A percentile compares a stretch with the other conserved stretches of the same genome.
phyloP scores from a whole-genome alignment of 2,888 invertebrate species.

The Parapristionchus giblindavisi region DNA sequence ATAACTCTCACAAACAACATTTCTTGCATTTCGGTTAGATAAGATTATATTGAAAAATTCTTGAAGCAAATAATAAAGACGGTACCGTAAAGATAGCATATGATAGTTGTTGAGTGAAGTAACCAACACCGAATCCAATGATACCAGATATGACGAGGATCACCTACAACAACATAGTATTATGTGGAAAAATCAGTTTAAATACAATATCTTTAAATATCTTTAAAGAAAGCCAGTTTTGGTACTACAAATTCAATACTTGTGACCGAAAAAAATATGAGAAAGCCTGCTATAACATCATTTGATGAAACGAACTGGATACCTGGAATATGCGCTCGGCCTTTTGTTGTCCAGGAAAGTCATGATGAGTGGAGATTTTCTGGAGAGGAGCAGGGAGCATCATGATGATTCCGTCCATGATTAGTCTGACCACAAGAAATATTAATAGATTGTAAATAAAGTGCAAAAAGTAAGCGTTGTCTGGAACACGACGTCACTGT shows the following conservation, averaged over 20 bases:
- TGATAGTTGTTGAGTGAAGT: constrained; percentile 58
- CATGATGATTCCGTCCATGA: constrained; percentile 64
- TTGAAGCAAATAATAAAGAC: not conserved
- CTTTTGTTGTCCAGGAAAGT: constrained; percentile 63
- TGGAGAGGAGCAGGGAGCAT: constrained; percentile 63
- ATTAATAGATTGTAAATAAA: not conserved
- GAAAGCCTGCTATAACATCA: not conserved
- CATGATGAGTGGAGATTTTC: constrained; percentile 58
- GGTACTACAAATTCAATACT: not conserved
- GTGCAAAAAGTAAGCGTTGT: no score
- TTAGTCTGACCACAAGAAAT: not conserved
- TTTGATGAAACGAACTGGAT: constrained; percentile 7
- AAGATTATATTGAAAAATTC: not conserved
- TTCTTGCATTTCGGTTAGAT: no score
- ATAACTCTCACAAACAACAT: no score
- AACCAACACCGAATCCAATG: constrained; percentile 65
- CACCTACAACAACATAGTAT: constrained; percentile 45
- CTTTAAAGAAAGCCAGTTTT: not conserved
- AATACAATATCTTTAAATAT: not conserved
- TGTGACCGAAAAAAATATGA: not conserved
- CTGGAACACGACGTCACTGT: no score
- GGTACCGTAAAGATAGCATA: constrained; percentile 49
- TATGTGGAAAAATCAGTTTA: not conserved
- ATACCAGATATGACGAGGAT: constrained; percentile 61
- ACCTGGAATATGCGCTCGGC: constrained; percentile 67